phyloP scores from a whole-genome alignment of 2,888 invertebrate species.

The Spatulosminthurus flaviceps region DNA sequence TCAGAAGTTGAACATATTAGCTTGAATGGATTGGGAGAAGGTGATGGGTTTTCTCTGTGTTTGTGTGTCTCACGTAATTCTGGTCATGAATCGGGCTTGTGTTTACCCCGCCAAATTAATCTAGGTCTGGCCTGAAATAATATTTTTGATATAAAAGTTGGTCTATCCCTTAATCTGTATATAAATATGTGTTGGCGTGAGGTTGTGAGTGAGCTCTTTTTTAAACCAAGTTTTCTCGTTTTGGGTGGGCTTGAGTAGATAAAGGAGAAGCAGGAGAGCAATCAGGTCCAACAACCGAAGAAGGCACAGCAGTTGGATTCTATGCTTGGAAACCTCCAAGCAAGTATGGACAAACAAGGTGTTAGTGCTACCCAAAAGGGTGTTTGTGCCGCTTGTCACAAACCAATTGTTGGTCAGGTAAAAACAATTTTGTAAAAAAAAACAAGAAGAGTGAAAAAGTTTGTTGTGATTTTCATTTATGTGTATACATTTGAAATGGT shows the following conservation, averaged over 20 bases:
- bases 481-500: neutral
- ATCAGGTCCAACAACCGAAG: constrained; percentile 65
- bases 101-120: constrained; percentile 37
- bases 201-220: neutral
- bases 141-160: constrained; percentile 5
- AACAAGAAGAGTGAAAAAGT: neutral
- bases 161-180: neutral
- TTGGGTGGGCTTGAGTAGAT: constrained; percentile 51
- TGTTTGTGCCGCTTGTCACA: constrained; percentile 98
- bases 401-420: constrained; percentile 97
- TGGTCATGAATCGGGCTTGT: constrained; percentile 27
- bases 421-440: neutral
- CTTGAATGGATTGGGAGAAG: constrained; percentile 40
- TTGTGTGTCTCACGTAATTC: no score
- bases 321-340: constrained; percentile 93
- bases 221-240: constrained; percentile 1
- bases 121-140: constrained; percentile 23
- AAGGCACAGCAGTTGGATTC: constrained; percentile 79
- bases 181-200: constrained; percentile 26
- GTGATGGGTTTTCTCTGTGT: constrained; percentile 30
- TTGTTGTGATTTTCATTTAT: neutral
- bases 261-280: constrained; percentile 62
- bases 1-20: constrained; percentile 30
- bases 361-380: constrained; percentile 99
- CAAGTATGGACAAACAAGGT: constrained; percentile 98